Conservation (phyloP, 2,888 invertebrate genomes). For the Automeris io region DNA sequence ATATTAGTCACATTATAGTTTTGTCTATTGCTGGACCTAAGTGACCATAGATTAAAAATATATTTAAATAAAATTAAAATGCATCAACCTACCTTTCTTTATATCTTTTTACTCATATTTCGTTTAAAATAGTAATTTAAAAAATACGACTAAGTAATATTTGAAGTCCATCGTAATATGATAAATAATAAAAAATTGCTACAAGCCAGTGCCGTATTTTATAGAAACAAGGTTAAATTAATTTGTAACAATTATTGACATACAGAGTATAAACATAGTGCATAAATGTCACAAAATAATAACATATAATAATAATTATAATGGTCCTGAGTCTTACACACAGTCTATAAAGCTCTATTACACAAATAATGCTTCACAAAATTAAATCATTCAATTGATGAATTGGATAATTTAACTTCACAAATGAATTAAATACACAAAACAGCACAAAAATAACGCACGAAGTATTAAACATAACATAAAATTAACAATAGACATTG, state of each 20-base stretch:
- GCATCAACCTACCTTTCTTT: no score
- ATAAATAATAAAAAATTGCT: constrained; percentile 48
- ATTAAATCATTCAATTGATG: constrained; percentile 31
- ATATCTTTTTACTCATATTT: no score
- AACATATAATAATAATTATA: constrained; percentile 33
- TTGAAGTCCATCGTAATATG: no score
- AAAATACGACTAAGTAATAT: no score
- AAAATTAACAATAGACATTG: constrained; percentile 50
- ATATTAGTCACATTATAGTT: constrained; percentile 37
- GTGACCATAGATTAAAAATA: constrained; percentile 27
- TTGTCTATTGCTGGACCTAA: constrained; percentile 32
- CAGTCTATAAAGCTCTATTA: constrained; percentile 70
- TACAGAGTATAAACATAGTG: constrained; percentile 49
- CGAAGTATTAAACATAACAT: constrained; percentile 53
- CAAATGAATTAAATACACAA: constrained; percentile 50
- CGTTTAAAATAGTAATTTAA: no score
- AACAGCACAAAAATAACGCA: constrained; percentile 68
- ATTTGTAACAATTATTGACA: constrained; percentile 44
- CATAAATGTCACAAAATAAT: constrained; percentile 49
- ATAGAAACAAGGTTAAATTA: constrained; percentile 47
- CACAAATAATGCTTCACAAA: constrained; percentile 47
- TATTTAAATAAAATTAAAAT: constrained; percentile 9
- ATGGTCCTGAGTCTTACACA: constrained; percentile 73
- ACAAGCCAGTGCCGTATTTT: constrained; percentile 59
- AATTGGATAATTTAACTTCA: constrained; percentile 39